Evolutionary conservation across 1,140 invertebrate species (phyloP).

Genomic region (Caenorhabditis brenneri): DNA sequence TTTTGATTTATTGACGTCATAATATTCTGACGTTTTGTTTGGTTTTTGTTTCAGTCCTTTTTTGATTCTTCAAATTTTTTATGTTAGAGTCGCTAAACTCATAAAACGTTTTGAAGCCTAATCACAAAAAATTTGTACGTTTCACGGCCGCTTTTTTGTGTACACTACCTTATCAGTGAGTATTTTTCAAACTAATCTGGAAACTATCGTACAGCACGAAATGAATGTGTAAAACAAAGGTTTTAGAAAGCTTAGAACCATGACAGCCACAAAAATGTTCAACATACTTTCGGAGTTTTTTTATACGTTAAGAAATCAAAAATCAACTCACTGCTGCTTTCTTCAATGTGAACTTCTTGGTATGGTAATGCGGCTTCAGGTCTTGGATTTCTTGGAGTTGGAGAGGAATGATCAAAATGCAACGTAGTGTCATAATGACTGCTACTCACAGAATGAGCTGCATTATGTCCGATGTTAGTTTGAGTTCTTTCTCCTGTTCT

Average conservation of each 20-base stretch:
- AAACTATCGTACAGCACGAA: background rate
- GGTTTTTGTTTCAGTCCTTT: background rate
- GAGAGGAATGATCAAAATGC: background rate
- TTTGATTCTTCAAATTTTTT: background rate
- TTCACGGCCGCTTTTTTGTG: background rate
- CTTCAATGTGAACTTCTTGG: background rate
- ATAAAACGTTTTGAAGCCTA: background rate
- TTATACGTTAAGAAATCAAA: background rate
- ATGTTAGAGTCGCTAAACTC: background rate
- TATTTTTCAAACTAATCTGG: conserved; percentile 31
- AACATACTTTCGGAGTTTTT: background rate
- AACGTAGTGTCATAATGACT: background rate
- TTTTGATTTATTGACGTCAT: background rate
- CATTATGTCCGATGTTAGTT: background rate
- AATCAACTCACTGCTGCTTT: conserved; percentile 4
- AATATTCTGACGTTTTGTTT: too few relatives aligned
- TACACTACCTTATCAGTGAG: background rate
- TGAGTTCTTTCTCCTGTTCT: background rate
- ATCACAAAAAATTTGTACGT: background rate
- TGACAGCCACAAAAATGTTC: background rate
- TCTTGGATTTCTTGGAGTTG: background rate
- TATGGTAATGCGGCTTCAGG: background rate
- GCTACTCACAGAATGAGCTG: background rate
- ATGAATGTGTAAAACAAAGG: background rate
- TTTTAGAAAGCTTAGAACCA: background rate